Base-by-base conservation (phyloP, 2,797 vertebrate genomes). In the Anabacerthia variegaticeps region DNA sequence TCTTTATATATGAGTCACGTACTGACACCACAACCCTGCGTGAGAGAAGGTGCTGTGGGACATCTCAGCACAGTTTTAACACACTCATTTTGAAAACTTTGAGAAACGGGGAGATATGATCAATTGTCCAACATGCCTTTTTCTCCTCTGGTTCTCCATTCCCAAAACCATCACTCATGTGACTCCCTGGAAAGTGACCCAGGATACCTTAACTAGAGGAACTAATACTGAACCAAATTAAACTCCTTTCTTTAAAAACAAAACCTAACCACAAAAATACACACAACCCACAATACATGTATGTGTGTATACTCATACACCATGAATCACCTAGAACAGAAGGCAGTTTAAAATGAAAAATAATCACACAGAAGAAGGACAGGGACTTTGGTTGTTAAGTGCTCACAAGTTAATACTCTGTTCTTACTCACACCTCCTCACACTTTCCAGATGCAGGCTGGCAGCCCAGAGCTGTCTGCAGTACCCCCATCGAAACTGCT, bases 1-100 rank as follows among this genome's bases (percentile, higher is more conserved):
- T 34, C 32, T 43, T 62, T 44, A 59, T 2, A 12, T 4, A 28
- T 18, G 22, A 66, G 75, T 37, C 55, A 52, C 9, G 8, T 1
- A n/a, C 58, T 39, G 52, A 75, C 4, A 81, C 19, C 28, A 27
- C 48, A 22, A 19, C 28, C 28, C 27, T 23, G 16, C 0, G 0
- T 22, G 61, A 85, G 21, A 75, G 19, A 68, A 65, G 1, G 5
- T 32, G 24, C 36, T 62, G 34, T 12, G 23, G 51, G 48, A 82
- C 39, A 41, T 9, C 36, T 87, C 67, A 83, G 59, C 48, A 76
- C 0, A 82, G 26, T 28, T 91, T 77, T 37, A 88, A 75, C 48
- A 44, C 7, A 56, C 4, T 63, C 48, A 27, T 5, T 34, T 34
- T 44, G 20, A 85, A 85, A 89, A 62, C 30, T 49, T 52, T 27